Percentiles rank a stretch among this genome's conserved stretches.
Conservation (phyloP, 2,113 vertebrate genomes). For the Petrocephalus zakoni region DNA sequence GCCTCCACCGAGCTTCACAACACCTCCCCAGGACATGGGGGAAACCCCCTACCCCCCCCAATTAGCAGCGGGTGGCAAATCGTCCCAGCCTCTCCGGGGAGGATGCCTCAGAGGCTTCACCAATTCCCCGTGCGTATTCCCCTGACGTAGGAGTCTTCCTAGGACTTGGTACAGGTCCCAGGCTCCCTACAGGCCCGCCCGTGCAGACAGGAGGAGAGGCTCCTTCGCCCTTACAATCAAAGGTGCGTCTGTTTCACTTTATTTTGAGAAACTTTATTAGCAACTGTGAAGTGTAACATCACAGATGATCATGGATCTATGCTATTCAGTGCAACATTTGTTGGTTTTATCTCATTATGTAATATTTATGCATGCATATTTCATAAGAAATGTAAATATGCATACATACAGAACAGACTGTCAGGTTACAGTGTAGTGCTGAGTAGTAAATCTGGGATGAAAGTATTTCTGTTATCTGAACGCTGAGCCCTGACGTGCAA, state of each 20-base stretch:
- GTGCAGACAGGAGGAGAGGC: not conserved
- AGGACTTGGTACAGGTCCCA: not conserved
- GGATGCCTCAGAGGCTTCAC: not conserved
- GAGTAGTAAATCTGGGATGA: not conserved
- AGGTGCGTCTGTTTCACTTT: not conserved
- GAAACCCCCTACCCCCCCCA: too few species aligned
- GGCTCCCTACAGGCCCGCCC: not conserved
- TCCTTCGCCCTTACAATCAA: not conserved
- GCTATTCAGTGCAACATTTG: not conserved
- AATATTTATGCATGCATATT: not conserved
- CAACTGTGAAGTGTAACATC: not conserved
- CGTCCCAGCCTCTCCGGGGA: not conserved
- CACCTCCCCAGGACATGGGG: not conserved
- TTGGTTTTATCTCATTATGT: not conserved
- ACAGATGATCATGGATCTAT: not conserved
- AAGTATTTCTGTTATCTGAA: not conserved
- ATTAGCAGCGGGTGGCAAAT: not conserved
- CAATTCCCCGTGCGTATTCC: too few species aligned
- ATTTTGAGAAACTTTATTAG: slow-evolving; percentile 2
- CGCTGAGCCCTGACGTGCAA: not conserved
- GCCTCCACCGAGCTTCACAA: not conserved
- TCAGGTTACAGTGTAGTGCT: not conserved
- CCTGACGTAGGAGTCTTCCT: not conserved
- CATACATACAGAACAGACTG: not conserved
- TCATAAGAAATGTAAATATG: not conserved